Evolutionary conservation across 1,140 invertebrate species (phyloP).

Genomic region (Caenorhabditis latens): DNA sequence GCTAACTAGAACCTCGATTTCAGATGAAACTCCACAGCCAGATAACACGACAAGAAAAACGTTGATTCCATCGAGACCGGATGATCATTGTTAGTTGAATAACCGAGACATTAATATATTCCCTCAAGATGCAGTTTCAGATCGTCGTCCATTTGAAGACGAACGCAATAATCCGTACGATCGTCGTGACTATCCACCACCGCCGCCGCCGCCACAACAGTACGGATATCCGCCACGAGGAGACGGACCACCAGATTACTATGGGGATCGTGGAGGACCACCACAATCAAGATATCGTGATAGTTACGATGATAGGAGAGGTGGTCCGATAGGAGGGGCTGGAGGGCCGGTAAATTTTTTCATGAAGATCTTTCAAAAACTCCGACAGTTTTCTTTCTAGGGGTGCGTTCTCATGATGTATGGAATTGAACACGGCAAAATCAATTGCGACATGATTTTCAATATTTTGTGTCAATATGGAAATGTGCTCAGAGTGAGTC

Average conservation of each 20-base stretch:
- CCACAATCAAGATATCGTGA: neutral
- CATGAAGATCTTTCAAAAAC: neutral
- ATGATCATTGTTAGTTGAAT: conserved; percentile 23
- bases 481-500: conserved; percentile 92
- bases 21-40: conserved; percentile 12
- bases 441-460: conserved; percentile 96
- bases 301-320: conserved; percentile 8
- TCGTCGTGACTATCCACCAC: neutral
- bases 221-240: conserved; percentile 25
- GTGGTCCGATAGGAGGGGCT: neutral
- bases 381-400: conserved; percentile 19
- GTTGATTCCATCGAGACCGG: conserved; percentile 26
- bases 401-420: conserved; percentile 94
- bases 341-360: conserved; percentile 38
- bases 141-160: conserved; percentile 6
- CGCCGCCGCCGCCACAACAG: neutral
- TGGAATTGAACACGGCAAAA: conserved; percentile 90
- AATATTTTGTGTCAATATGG: conserved; percentile 98
- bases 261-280: neutral
- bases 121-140: neutral
- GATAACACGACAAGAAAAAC: conserved; percentile 1
- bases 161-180: neutral
- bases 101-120: neutral
- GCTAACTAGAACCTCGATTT: neutral
- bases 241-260: neutral